Conservation (phyloP, 2,797 vertebrate genomes). For the Myotis vivesi region DNA sequence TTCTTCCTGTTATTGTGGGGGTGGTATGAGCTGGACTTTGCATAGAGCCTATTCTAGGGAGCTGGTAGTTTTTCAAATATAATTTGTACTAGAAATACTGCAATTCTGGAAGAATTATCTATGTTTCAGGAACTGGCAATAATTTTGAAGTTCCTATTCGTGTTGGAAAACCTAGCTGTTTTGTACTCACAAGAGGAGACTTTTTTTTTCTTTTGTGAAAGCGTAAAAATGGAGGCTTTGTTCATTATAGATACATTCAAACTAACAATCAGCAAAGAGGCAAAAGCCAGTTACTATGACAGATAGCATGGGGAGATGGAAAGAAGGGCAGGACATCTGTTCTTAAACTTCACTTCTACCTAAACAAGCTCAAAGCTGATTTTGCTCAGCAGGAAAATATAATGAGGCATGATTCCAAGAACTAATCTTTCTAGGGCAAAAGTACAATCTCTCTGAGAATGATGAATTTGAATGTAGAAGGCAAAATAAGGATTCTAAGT, state of each 20-base stretch:
- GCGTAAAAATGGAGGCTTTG: constrained; percentile 52
- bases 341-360: constrained; percentile 6
- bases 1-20: constrained; percentile 24
- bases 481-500: constrained; percentile 8
- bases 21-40: constrained; percentile 51
- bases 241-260: constrained; percentile 26
- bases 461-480: constrained; percentile 38
- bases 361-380: constrained; percentile 51
- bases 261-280: constrained; percentile 54
- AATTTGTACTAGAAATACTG: constrained; percentile 46
- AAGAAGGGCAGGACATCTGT: background rate
- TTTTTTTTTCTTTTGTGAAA: constrained; percentile 30
- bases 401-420: constrained; percentile 47
- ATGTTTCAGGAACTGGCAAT: constrained; percentile 59
- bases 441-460: constrained; percentile 10
- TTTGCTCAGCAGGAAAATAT: constrained; percentile 40
- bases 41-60: constrained; percentile 48
- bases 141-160: constrained; percentile 59
- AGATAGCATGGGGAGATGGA: constrained; percentile 6
- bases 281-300: constrained; percentile 24
- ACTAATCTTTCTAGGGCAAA: constrained; percentile 31
- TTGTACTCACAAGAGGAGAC: background rate
- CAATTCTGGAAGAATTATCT: constrained; percentile 60
- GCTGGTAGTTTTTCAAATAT: constrained; percentile 54
- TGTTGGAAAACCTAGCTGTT: constrained; percentile 61